Percentiles rank a stretch among this genome's conserved stretches.
Evolutionary conservation across 2,888 invertebrate species (phyloP).

Genomic region (Theretra japonica): DNA sequence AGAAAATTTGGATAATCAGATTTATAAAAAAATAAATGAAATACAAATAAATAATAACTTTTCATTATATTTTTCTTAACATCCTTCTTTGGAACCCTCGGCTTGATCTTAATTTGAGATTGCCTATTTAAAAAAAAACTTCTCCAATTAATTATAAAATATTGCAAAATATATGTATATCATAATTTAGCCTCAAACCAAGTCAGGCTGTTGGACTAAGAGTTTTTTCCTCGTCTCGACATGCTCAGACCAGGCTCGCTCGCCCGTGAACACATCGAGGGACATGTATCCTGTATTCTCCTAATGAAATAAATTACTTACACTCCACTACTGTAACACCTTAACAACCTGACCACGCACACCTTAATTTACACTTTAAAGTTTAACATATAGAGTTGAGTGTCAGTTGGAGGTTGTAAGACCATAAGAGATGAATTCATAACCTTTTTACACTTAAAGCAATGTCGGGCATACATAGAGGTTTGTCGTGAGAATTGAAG

Average conservation of each 20-base stretch:
- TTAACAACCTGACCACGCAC: conserved; percentile 37
- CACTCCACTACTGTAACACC: conserved; percentile 44
- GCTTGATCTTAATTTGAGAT: too few species aligned
- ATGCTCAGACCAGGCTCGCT: conserved; percentile 70
- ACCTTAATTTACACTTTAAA: conserved; percentile 40
- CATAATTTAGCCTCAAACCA: background rate
- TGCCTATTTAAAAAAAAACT: too few species aligned
- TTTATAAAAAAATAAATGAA: too few species aligned
- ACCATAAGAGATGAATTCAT: conserved; percentile 66
- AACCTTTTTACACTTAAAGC: conserved; percentile 63
- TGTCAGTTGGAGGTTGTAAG: conserved; percentile 34
- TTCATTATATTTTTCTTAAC: too few species aligned
- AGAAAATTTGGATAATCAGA: too few species aligned
- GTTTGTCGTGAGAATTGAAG: conserved; percentile 37
- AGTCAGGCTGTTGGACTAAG: conserved; percentile 42
- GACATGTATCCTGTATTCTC: conserved; percentile 83
- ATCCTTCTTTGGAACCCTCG: too few species aligned
- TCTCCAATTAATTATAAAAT: background rate
- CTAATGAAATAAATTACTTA: conserved; percentile 81
- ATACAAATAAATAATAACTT: too few species aligned
- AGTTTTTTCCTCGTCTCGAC: conserved; percentile 77
- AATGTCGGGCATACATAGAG: conserved; percentile 36
- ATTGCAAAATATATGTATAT: background rate
- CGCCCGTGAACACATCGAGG: conserved; percentile 80
- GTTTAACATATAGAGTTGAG: conserved; percentile 26